A percentile compares a stretch with the other conserved stretches of the same genome.
These are phyloP conservation scores for Paracentrotus lividus DNA, from an alignment of 53 echinoderm and acorn worm genomes.

Conservation along the genomic window DNA sequence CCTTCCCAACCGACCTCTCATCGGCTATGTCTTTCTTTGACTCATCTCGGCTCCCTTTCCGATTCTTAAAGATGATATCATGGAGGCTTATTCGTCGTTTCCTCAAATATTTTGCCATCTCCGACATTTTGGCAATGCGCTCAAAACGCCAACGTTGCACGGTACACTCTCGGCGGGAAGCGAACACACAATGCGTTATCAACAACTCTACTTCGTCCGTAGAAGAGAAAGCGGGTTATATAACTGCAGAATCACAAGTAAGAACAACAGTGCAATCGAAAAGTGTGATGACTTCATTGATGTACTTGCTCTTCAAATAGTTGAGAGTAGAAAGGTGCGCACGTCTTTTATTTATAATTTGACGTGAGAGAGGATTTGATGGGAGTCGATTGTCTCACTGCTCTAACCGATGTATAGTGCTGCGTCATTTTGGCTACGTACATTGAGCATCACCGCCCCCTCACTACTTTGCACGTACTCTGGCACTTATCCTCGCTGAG, in stretches of 20 bases:
- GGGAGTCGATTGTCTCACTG: neutral
- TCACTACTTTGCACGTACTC: neutral
- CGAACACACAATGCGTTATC: neutral
- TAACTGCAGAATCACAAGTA: neutral
- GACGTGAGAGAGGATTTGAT: neutral
- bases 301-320: neutral
- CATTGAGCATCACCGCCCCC: neutral
- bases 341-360: conserved; percentile 2
- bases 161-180: neutral
- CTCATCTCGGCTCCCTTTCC: conserved; percentile 39
- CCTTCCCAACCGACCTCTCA: neutral
- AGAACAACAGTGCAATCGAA: too few relatives aligned
- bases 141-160: neutral
- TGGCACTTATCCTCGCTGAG: neutral
- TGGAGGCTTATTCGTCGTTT: conserved; percentile 54
- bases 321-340: neutral
- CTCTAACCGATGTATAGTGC: neutral
- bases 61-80: conserved; percentile 61
- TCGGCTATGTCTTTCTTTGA: neutral
- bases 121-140: neutral
- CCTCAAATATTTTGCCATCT: conserved; percentile 66
- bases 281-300: neutral
- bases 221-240: neutral
- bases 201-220: neutral
- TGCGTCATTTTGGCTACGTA: neutral